Base-by-base conservation (phyloP, 2,797 vertebrate genomes). In the Argyrosomus regius region DNA sequence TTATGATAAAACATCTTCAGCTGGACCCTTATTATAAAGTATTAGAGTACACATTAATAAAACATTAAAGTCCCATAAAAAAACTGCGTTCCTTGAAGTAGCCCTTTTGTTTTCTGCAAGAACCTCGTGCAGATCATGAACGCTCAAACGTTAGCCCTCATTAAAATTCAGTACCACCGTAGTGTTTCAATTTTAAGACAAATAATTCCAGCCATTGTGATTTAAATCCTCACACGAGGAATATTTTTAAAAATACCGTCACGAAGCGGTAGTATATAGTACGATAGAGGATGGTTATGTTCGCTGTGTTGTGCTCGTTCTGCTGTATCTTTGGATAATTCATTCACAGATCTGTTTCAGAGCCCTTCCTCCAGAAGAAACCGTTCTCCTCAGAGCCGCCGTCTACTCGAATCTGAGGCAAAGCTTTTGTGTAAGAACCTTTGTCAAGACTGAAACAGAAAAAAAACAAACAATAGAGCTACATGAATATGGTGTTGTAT, bases 391-490 rank as follows among this genome's bases (percentile, higher is more conserved):
- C 96, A 62, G 95, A 92, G 87, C 96, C 95, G 76, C 95, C 87
- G 83, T 96, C 94, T 85, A 96, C 95, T 91, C 88, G 95, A 93
- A 97, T 96, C 89, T 95, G 96, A 97, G 97, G 96, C 94, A 96
- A 96, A 72, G 92, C 90, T 94, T 96, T 95, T 59, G 81, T 67
- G 78, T 94, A 94, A 49, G 93, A 94, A 93, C 94, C 94, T 93
- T 85, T 94, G 87, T 96, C 93, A 89, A 96, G 95, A 94, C 97
- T 98, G 88, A 24, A 84, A 39, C 8, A 13, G 1, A 91, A 65
- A 81, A 12, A 57, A 52, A 20, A 7, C 9, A 31, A 39, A 39
- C 35, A 39, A 17, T 3, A n/a, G 45, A 35, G 4, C 0, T 1
- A 35, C 10, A 20, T 35, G 48, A 78, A 69, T 13, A 28, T 0